A percentile compares a stretch with the other conserved stretches of the same genome.
These are phyloP conservation scores for Paratilapia polleni DNA, from an alignment of 2,113 vertebrate species.

Conservation along the genomic window DNA sequence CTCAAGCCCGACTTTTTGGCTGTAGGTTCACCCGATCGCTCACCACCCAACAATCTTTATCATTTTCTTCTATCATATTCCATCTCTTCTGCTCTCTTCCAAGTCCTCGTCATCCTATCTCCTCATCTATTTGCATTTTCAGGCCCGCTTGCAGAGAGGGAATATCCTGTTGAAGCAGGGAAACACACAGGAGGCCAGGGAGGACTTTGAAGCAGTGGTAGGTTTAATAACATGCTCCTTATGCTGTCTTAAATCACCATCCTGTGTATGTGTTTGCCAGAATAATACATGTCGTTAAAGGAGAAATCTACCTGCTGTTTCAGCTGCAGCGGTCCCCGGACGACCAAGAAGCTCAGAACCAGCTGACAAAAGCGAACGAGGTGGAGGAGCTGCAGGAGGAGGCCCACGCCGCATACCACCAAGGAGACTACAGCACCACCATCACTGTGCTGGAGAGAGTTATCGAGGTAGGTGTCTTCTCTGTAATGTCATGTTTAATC, in stretches of 20 bases:
- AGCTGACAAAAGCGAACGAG: slow-evolving; percentile 75
- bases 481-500: not conserved
- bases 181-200: slow-evolving; percentile 76
- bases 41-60: not conserved
- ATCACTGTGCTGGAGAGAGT: slow-evolving; percentile 77
- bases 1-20: slow-evolving; percentile 88
- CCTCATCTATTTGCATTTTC: not conserved
- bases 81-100: not conserved
- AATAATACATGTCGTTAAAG: not conserved
- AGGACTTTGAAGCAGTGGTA: slow-evolving; percentile 85
- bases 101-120: not conserved
- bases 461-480: slow-evolving; percentile 76
- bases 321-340: slow-evolving; percentile 80
- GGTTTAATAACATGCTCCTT: slow-evolving; percentile 14
- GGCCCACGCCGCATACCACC: slow-evolving; percentile 73
- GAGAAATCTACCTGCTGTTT: not conserved
- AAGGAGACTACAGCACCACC: slow-evolving; percentile 76
- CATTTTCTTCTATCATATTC: not conserved
- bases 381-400: slow-evolving; percentile 80
- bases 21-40: slow-evolving; percentile 67
- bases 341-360: slow-evolving; percentile 79
- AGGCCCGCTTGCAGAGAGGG: slow-evolving; percentile 85
- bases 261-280: not conserved
- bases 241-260: not conserved
- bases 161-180: slow-evolving; percentile 86